Conservation (phyloP, 2,113 vertebrate species). For the Ardeotis arabs region DNA sequence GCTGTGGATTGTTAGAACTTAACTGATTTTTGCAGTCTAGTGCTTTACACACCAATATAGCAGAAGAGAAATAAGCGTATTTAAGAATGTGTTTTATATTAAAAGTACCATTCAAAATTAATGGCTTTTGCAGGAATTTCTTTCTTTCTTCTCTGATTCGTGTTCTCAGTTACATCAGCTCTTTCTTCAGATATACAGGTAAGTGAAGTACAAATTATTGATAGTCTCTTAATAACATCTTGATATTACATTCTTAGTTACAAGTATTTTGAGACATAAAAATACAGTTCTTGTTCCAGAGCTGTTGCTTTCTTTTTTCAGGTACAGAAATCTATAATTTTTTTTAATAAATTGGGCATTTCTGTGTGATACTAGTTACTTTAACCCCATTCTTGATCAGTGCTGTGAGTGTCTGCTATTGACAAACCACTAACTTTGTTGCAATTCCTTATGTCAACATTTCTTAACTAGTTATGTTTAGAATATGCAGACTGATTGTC, state of each 20-base stretch:
- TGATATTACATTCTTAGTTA: not conserved
- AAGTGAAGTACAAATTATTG: slow-evolving; percentile 1
- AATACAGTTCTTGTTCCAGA: not conserved
- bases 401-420: not conserved
- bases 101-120: not conserved
- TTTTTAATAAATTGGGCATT: not conserved
- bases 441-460: not conserved
- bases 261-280: not conserved
- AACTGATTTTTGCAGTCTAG: not conserved
- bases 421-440: not conserved
- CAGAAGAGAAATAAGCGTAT: not conserved
- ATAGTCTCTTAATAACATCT: not conserved
- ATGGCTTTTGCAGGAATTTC: slow-evolving; percentile 85
- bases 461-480: not conserved
- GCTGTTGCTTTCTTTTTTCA: not conserved
- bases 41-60: not conserved
- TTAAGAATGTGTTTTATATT: not conserved
- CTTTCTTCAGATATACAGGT: slow-evolving; percentile 91
- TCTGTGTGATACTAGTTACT: not conserved
- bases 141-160: slow-evolving; percentile 81
- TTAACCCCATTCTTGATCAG: not conserved
- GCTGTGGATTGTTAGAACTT: not conserved
- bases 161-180: slow-evolving; percentile 83
- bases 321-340: not conserved
- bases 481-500: not conserved